A percentile compares a stretch with the other conserved stretches of the same genome.
Evolutionary conservation across 2,888 invertebrate genomes (phyloP).

Genomic region (Muschampia plurimacula): DNA sequence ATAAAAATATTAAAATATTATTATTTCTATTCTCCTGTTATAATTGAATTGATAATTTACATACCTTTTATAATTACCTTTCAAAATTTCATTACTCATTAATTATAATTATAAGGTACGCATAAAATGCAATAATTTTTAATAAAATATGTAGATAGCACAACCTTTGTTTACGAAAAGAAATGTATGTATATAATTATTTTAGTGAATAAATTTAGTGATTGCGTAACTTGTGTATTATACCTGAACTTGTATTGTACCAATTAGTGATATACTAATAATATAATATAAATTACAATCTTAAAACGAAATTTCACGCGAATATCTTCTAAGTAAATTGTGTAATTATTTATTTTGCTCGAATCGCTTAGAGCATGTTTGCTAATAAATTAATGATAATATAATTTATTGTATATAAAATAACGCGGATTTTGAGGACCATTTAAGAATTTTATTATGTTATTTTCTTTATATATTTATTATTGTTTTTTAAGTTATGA

Average conservation of each 20-base stretch:
- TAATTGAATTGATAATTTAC: slow-evolving; percentile 7
- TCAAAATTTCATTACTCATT: slow-evolving; percentile 26
- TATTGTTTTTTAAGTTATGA: background rate
- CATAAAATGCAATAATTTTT: slow-evolving; percentile 75
- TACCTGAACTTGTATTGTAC: slow-evolving; percentile 50
- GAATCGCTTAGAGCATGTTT: slow-evolving; percentile 37
- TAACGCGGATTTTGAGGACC: slow-evolving; percentile 67
- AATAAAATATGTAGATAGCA: slow-evolving; percentile 65
- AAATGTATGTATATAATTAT: slow-evolving; percentile 64
- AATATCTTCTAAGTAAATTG: slow-evolving; percentile 22
- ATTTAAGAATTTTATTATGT: slow-evolving; percentile 47
- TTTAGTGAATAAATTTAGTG: slow-evolving; percentile 50
- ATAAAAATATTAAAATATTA: slow-evolving; percentile 7
- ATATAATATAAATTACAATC: slow-evolving; percentile 51
- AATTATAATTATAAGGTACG: slow-evolving; percentile 43
- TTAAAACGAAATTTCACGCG: slow-evolving; percentile 32
- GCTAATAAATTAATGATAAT: slow-evolving; percentile 29
- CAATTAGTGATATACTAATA: slow-evolving; percentile 52
- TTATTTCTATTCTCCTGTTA: slow-evolving; percentile 12
- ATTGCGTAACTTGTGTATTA: slow-evolving; percentile 44
- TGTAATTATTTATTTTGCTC: slow-evolving; percentile 26
- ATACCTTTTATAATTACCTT: slow-evolving; percentile 19
- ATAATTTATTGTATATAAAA: slow-evolving; percentile 25
- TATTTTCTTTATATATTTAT: background rate
- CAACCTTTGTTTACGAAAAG: slow-evolving; percentile 53